Percentiles rank a stretch among this genome's conserved stretches.
Conservation (phyloP, 1,140 invertebrate genomes). For the Leptestheria dahalacensis region DNA sequence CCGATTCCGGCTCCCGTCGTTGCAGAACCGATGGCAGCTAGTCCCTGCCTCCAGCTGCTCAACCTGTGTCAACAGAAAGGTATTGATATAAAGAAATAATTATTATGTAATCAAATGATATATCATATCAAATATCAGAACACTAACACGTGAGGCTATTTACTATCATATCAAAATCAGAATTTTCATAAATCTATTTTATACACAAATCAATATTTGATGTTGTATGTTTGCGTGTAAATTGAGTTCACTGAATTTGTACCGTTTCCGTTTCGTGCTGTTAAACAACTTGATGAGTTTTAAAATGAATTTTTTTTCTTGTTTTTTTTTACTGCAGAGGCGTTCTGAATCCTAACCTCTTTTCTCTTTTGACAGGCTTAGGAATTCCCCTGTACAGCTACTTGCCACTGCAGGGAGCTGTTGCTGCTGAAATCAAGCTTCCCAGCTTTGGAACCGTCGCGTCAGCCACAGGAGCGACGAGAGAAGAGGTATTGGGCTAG, state of each 20-base stretch:
- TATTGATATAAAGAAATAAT: background rate
- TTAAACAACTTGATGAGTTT: too few relatives aligned
- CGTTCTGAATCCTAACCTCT: background rate
- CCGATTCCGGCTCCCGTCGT: background rate
- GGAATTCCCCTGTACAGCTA: conserved; percentile 5
- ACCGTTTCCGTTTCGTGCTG: too few relatives aligned
- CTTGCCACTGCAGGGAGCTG: background rate
- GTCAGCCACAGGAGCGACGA: background rate
- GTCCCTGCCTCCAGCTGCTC: background rate
- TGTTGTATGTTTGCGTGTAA: too few relatives aligned
- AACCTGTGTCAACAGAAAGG: conserved; percentile 4
- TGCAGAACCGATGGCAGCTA: too few relatives aligned
- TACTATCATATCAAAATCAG: too few relatives aligned
- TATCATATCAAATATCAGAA: too few relatives aligned
- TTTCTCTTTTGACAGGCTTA: background rate
- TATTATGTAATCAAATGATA: background rate
- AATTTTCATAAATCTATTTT: too few relatives aligned
- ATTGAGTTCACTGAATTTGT: too few relatives aligned
- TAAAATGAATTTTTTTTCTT: too few relatives aligned
- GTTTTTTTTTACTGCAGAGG: too few relatives aligned
- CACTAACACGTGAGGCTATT: too few relatives aligned
- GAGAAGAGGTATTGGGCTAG: background rate
- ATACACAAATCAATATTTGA: too few relatives aligned
- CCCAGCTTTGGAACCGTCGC: background rate
- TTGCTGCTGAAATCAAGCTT: background rate